A percentile compares a stretch with the other conserved stretches of the same genome.
Evolutionary conservation across 1,140 invertebrate genomes (phyloP).

Genomic region (Glossosoma conforme): DNA sequence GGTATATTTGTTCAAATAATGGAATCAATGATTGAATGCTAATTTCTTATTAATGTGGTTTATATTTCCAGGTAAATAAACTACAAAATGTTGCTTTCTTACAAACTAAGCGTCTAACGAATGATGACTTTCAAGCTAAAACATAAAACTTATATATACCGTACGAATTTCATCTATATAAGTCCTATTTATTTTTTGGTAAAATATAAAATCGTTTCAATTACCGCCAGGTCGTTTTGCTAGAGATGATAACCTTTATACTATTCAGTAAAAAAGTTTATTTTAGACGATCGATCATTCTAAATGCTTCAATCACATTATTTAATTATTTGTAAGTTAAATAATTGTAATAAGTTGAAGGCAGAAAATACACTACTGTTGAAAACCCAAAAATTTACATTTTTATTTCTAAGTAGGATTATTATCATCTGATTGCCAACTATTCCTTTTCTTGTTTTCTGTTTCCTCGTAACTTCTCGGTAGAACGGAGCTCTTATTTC

Average conservation of each 20-base stretch:
- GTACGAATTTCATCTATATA: no score
- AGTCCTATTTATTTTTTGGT: background rate
- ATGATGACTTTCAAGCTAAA: no score
- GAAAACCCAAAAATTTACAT: background rate
- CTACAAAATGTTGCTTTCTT: no score
- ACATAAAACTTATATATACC: no score
- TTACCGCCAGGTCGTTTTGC: background rate
- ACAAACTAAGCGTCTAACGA: no score
- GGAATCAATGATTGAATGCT: no score
- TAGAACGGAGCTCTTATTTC: constrained; percentile 38
- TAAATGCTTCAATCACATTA: no score
- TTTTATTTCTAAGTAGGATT: constrained; percentile 39
- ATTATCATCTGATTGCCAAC: constrained; percentile 51
- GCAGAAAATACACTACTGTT: background rate
- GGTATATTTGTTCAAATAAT: no score
- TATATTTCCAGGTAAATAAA: no score
- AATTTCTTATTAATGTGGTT: no score
- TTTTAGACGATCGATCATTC: no score
- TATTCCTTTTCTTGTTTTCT: constrained; percentile 42
- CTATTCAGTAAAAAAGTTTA: background rate
- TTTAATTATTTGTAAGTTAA: no score
- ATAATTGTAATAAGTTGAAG: background rate
- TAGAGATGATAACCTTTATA: background rate
- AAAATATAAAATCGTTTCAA: background rate
- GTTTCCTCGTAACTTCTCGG: constrained; percentile 42